phyloP scores from a whole-genome alignment of 2,797 vertebrate species.

The Acanthurus lineatus region DNA sequence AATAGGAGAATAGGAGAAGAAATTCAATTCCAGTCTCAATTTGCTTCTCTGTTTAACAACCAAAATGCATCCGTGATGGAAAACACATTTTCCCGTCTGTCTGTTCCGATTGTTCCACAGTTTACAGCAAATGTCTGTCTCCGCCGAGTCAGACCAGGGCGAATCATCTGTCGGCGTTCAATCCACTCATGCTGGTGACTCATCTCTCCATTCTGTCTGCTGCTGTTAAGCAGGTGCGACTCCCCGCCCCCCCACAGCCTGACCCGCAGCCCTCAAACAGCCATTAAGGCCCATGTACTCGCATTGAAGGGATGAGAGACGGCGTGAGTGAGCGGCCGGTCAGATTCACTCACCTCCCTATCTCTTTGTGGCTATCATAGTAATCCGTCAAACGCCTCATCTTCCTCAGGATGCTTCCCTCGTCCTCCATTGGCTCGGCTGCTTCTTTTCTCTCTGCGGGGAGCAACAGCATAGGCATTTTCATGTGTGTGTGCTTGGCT shows the following conservation, averaged over 20 bases:
- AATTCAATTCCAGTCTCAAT: conserved; percentile 3
- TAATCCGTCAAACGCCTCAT: conserved; percentile 91
- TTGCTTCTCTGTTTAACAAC: conserved; percentile 3
- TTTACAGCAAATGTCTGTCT: conserved; percentile 40
- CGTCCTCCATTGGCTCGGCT: conserved; percentile 88
- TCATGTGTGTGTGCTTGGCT: conserved; percentile 24
- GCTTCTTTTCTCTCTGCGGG: conserved; percentile 78
- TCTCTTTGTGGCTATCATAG: conserved; percentile 94
- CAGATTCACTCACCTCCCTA: conserved; percentile 87
- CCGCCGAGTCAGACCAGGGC: conserved; percentile 39
- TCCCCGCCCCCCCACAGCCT: conserved; percentile 4
- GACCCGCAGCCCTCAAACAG: conserved; percentile 31
- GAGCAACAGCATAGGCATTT: conserved; percentile 17
- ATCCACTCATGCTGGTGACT: conserved; percentile 62
- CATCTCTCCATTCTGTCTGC: conserved; percentile 52
- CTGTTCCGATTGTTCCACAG: conserved; percentile 10
- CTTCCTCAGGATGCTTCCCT: conserved; percentile 85
- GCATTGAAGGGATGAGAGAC: conserved; percentile 14
- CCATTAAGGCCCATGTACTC: conserved; percentile 23
- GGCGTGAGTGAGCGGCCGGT: not conserved
- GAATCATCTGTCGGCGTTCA: conserved; percentile 55
- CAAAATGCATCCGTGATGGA: not conserved
- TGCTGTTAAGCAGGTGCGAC: conserved; percentile 56
- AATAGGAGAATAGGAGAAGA: not conserved
- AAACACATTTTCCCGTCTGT: conserved; percentile 20